Conservation (phyloP, 2,797 vertebrate species). For the Euphonia xanthogaster region DNA sequence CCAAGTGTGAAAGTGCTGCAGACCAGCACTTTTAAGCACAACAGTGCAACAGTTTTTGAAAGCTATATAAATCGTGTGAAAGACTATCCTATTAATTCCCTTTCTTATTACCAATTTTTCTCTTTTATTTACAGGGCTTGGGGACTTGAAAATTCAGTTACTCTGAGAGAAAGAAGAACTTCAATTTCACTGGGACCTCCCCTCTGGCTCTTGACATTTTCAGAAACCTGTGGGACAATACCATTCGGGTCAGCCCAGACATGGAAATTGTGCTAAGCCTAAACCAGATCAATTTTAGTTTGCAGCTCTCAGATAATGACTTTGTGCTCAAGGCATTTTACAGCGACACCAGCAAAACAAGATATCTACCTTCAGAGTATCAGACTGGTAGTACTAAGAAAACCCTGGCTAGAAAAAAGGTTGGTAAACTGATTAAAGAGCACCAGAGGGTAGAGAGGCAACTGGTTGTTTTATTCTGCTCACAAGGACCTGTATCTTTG, state of each 20-base stretch:
- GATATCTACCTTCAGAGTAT: neutral
- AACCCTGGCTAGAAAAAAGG: neutral
- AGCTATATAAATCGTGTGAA: conserved; percentile 43
- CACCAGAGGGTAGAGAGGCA: neutral
- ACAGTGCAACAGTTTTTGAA: conserved; percentile 47
- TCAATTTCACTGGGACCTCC: conserved; percentile 27
- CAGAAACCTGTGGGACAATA: conserved; percentile 34
- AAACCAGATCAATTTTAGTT: conserved; percentile 34
- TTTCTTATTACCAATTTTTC: conserved; percentile 46
- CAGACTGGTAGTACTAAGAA: neutral
- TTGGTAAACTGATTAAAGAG: conserved; percentile 2
- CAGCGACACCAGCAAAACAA: neutral
- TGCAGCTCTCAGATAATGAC: conserved; percentile 13
- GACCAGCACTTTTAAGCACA: conserved; percentile 58
- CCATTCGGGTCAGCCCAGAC: neutral
- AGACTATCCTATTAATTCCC: conserved; percentile 50
- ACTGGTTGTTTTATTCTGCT: neutral
- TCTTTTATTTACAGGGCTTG: conserved; percentile 40
- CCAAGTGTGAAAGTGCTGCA: conserved; percentile 16
- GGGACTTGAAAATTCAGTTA: conserved; percentile 49
- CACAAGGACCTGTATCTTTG: neutral
- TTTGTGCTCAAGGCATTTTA: conserved; percentile 17
- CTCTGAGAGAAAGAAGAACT: neutral
- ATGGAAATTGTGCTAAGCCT: conserved; percentile 28
- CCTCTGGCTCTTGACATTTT: conserved; percentile 59